Evolutionary conservation across 2,888 invertebrate genomes (phyloP).

Genomic region (Archips crataeganus): DNA sequence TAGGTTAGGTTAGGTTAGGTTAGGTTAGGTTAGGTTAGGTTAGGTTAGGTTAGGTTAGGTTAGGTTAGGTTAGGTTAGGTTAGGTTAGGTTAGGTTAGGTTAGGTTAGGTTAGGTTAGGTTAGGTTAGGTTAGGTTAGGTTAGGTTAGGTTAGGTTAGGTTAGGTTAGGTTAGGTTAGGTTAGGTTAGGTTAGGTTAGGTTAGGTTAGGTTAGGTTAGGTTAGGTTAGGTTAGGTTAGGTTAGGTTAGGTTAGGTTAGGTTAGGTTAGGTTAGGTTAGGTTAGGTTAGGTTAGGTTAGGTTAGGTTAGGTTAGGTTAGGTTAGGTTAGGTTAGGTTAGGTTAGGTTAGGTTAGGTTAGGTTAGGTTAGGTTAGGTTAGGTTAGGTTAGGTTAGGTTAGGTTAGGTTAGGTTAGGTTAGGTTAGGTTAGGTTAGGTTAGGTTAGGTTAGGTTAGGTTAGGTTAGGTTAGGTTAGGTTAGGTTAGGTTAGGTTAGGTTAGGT

Average conservation of each 20-base stretch:
- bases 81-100: constrained; percentile 21
- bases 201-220: constrained; percentile 17
- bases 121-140: constrained; percentile 14
- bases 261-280: constrained; percentile 16
- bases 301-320: constrained; percentile 22
- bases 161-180: constrained; percentile 13
- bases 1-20: constrained; percentile 17
- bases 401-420: constrained; percentile 17
- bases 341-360: constrained; percentile 7
- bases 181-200: constrained; percentile 12
- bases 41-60: constrained; percentile 16
- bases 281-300: constrained; percentile 19
- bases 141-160: constrained; percentile 21
- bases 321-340: constrained; percentile 9
- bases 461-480: constrained; percentile 26
- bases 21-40: constrained; percentile 17
- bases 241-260: constrained; percentile 16
- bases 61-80: constrained; percentile 18
- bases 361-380: constrained; percentile 7
- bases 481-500: constrained; percentile 26
- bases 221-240: constrained; percentile 17
- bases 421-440: constrained; percentile 22
- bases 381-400: constrained; percentile 7
- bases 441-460: constrained; percentile 24
- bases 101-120: constrained; percentile 13